Evolutionary conservation across 92 coral and sea anemone species (phyloP).

Genomic region (Heteractis magnifica): DNA sequence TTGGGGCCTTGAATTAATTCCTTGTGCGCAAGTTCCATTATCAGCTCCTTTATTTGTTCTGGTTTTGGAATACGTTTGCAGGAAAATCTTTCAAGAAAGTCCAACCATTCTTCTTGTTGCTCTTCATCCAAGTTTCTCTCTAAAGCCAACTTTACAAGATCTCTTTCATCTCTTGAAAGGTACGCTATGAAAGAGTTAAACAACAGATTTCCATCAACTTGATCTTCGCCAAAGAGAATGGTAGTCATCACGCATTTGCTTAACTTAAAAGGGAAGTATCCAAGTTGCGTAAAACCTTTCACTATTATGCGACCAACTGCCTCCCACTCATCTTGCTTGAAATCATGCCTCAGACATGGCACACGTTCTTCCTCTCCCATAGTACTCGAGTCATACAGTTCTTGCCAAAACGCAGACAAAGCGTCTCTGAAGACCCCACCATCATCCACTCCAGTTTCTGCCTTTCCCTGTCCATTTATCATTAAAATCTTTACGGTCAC

Average conservation of each 20-base stretch:
- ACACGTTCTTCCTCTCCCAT: slow-evolving; percentile 56
- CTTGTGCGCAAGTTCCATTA: slow-evolving; percentile 59
- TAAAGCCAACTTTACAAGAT: slow-evolving; percentile 26
- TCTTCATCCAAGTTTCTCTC: slow-evolving; percentile 34
- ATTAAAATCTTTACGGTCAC: slow-evolving; percentile 9
- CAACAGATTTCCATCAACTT: slow-evolving; percentile 23
- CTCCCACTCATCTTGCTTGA: slow-evolving; percentile 40
- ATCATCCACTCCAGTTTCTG: slow-evolving; percentile 27
- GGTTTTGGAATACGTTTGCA: slow-evolving; percentile 36
- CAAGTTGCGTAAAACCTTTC: slow-evolving; percentile 43
- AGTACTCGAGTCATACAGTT: slow-evolving; percentile 51
- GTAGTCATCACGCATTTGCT: slow-evolving; percentile 36
- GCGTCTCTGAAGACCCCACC: slow-evolving; percentile 46
- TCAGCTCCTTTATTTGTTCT: slow-evolving; percentile 16
- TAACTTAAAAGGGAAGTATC: slow-evolving; percentile 39
- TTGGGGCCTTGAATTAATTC: slow-evolving; percentile 42
- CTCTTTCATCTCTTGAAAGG: slow-evolving; percentile 57
- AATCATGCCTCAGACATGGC: slow-evolving; percentile 58
- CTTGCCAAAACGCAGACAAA: slow-evolving; percentile 49
- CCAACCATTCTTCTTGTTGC: slow-evolving; percentile 41
- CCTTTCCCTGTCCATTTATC: slow-evolving; percentile 26
- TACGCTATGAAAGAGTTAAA: slow-evolving; percentile 41
- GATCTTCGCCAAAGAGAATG: slow-evolving; percentile 41
- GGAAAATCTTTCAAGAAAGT: slow-evolving; percentile 41
- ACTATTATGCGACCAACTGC: slow-evolving; percentile 46